phyloP scores from a whole-genome alignment of 2,113 vertebrate species.

The Protobothrops mucrosquamatus region DNA sequence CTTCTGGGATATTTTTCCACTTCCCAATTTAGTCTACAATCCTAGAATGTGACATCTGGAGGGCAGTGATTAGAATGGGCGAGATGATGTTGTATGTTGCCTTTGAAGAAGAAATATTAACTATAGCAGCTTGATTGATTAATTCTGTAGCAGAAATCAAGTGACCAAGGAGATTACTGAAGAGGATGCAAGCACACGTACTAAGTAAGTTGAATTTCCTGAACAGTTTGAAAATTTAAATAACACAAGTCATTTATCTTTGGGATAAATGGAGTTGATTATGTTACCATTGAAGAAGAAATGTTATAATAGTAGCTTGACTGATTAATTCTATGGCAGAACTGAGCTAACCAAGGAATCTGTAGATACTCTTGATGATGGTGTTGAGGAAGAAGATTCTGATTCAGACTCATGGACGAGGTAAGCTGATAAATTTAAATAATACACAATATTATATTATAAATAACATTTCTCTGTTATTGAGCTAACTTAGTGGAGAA shows the following conservation, averaged over 20 bases:
- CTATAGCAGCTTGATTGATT: not conserved
- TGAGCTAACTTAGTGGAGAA: slow-evolving; percentile 27
- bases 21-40: not conserved
- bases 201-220: slow-evolving; percentile 69
- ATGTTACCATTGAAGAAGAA: not conserved
- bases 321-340: slow-evolving; percentile 48
- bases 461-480: not conserved
- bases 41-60: not conserved
- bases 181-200: slow-evolving; percentile 69
- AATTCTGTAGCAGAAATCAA: slow-evolving; percentile 56
- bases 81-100: not conserved
- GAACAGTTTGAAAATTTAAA: not conserved
- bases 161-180: slow-evolving; percentile 70
- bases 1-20: not conserved
- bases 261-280: not conserved
- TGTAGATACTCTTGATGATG: slow-evolving; percentile 82
- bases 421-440: slow-evolving; percentile 67
- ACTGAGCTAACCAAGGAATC: slow-evolving; percentile 68
- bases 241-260: not conserved
- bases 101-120: not conserved
- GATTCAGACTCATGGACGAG: slow-evolving; percentile 68
- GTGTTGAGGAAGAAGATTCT: slow-evolving; percentile 61
- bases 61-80: not conserved
- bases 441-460: not conserved
- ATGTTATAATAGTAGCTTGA: not conserved